A percentile compares a stretch with the other conserved stretches of the same genome.
Evolutionary conservation across 1,140 invertebrate genomes (phyloP).

Genomic region (Sarcophaga bullata): DNA sequence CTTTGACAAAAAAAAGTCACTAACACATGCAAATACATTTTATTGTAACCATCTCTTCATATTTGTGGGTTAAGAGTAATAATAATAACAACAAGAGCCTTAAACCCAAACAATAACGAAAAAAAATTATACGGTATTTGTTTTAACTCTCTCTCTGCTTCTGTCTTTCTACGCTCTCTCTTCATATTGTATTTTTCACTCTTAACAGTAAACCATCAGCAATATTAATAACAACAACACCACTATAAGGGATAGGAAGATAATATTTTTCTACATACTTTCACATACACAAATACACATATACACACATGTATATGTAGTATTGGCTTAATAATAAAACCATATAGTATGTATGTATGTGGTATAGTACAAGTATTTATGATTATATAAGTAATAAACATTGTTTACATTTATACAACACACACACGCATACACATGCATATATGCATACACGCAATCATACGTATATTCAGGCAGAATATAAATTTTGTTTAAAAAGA

Average conservation of each 20-base stretch:
- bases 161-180: no score
- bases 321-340: conserved; percentile 27
- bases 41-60: background rate
- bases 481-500: no score
- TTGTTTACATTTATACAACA: background rate
- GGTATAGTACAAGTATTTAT: background rate
- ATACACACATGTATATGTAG: no score
- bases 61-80: conserved; percentile 22
- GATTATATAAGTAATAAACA: background rate
- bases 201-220: background rate
- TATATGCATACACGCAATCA: background rate
- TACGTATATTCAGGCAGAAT: background rate
- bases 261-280: no score
- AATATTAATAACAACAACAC: background rate
- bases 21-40: background rate
- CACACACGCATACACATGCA: background rate
- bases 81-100: conserved; percentile 9
- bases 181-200: no score
- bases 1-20: background rate
- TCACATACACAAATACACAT: no score
- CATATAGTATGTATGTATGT: background rate
- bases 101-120: conserved; percentile 4
- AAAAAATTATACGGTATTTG: background rate
- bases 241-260: background rate
- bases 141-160: no score